A percentile compares a stretch with the other conserved stretches of the same genome.
These are phyloP conservation scores for Benthosema pterotum DNA, from an alignment of 2,797 vertebrate genomes.

Conservation along the genomic window DNA sequence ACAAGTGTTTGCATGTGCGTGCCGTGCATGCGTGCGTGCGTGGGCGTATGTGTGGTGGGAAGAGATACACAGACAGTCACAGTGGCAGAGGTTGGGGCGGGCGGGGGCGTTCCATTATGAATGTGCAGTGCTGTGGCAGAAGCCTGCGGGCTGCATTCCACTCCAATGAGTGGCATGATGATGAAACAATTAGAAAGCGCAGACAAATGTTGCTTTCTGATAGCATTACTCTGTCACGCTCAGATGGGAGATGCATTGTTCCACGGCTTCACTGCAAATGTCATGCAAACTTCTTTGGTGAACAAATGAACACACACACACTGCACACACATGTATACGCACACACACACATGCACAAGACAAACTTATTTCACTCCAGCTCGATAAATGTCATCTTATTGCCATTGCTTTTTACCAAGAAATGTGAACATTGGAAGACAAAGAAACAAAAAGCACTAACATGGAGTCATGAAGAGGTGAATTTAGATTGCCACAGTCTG, in stretches of 20 bases:
- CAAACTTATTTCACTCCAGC: too few relatives aligned
- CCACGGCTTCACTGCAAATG: constrained; percentile 52
- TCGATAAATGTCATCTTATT: too few relatives aligned
- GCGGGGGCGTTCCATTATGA: constrained; percentile 15
- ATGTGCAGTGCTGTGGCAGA: constrained; percentile 51
- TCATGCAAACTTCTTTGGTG: constrained; percentile 29
- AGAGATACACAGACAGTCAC: not conserved
- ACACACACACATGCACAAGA: too few relatives aligned
- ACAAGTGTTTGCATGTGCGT: not conserved
- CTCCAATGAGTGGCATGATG: constrained; percentile 52
- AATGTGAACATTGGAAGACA: too few relatives aligned
- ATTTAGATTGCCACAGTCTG: too few relatives aligned
- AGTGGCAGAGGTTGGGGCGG: too few relatives aligned
- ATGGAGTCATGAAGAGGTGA: too few relatives aligned
- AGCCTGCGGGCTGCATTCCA: constrained; percentile 60
- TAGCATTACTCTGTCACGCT: constrained; percentile 42
- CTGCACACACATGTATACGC: too few relatives aligned
- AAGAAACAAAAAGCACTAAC: too few relatives aligned
- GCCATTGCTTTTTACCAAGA: too few relatives aligned
- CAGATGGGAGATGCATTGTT: constrained; percentile 53
- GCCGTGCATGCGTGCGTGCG: not conserved
- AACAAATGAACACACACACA: too few relatives aligned
- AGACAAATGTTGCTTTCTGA: constrained; percentile 61
- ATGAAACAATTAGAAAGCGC: constrained; percentile 65
- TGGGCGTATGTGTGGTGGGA: not conserved